Base-by-base conservation (phyloP, 2,797 vertebrate species). In the Onychomys leucogaster region DNA sequence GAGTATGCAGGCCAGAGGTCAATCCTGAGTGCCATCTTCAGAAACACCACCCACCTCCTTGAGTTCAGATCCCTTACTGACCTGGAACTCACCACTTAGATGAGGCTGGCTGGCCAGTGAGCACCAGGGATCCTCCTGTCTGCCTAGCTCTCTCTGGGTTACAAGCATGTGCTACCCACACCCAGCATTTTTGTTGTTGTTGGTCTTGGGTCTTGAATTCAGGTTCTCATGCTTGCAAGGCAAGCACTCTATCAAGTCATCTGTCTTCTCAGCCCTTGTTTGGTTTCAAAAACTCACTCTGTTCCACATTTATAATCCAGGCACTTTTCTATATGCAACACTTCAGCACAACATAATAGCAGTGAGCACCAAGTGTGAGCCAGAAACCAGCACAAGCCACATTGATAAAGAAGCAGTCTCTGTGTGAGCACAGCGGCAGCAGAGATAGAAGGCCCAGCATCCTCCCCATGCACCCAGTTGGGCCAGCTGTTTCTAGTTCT, bases 301-400 rank as follows among this genome's bases (percentile, higher is more conserved):
- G 46, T 52, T 67, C 32, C 86, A 25, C 41, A 49, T 71, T 91
- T 84, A 57, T 49, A 59, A 57, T 3, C 11, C 46, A 55, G 49
- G 21, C 1, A 32, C 5, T 91, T 90, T 94, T 71, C 73, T 43
- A 25, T 61, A 76, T 41, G 37, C 5, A 23, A 37, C 6, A 82
- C 37, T 43, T 95, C 57, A 55, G 59, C 3, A 55, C 84, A 94
- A 80, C 12, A 16, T 29, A 71, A 88, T 14, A n/a, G 91, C 37
- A 61, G 63, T 13, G n/a, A 85, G 61, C 34, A 52, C 46, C 3
- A 32, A 89, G 73, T 2, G 7, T 41, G 76, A 97, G 69, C 88
- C 67, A 27, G 83, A 84, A 93, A 67, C 7, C 84, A 77, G 89
- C 37, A 9, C 1, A 1, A 71, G 57, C 34, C 41, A 89, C 76